Evolutionary conservation across 2,113 vertebrate species (phyloP).

Genomic region (Ptychochromis oligacanthus): DNA sequence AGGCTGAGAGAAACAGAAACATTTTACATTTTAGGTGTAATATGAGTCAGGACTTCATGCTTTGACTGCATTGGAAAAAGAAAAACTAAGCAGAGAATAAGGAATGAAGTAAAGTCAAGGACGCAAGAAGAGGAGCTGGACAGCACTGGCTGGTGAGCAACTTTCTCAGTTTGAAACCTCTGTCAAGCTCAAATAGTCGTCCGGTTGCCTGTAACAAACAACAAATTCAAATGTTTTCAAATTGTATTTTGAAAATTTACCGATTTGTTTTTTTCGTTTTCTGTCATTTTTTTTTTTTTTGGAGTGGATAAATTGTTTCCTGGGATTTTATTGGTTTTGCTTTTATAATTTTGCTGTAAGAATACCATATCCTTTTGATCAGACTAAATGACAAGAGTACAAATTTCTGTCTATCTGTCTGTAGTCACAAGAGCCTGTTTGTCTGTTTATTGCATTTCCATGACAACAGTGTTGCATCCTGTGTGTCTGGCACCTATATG

Average conservation of each 20-base stretch:
- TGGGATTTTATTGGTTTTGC: background rate
- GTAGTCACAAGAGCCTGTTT: conserved; percentile 20
- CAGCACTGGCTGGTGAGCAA: conserved; percentile 43
- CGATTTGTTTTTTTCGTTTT: background rate
- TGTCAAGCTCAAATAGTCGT: background rate
- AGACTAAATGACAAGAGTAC: background rate
- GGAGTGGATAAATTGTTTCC: background rate
- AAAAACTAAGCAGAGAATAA: background rate
- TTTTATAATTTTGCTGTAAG: background rate
- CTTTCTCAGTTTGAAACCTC: background rate
- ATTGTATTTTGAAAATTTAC: background rate
- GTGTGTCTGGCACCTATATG: conserved; percentile 59
- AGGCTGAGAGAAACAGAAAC: conserved; percentile 12
- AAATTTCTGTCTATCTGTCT: background rate
- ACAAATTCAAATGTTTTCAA: background rate
- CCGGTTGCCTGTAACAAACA: background rate
- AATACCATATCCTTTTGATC: background rate
- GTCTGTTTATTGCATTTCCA: conserved; percentile 65
- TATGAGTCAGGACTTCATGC: background rate
- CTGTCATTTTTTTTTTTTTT: background rate
- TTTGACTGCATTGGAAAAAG: background rate
- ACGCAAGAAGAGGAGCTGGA: background rate
- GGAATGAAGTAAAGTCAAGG: background rate
- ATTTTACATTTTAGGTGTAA: background rate
- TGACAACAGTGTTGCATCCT: conserved; percentile 57